Percentiles rank a stretch among this genome's conserved stretches.
Conservation (phyloP, 2,113 vertebrate species). For the Ellobius talpinus region DNA sequence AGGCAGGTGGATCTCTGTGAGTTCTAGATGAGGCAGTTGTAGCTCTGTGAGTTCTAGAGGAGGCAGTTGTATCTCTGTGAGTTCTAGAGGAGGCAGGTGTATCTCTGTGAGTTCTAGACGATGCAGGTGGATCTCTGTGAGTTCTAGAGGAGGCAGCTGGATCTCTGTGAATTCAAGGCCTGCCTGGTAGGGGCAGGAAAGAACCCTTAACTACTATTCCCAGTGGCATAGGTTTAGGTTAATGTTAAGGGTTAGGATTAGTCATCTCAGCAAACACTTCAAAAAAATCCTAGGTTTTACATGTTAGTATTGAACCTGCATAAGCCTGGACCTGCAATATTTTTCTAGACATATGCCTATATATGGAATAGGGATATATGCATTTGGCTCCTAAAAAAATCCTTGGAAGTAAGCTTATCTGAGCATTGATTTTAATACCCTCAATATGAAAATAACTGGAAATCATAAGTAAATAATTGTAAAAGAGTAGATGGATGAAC, state of each 20-base stretch:
- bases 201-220: neutral
- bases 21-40: no score
- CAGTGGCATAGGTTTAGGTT: neutral
- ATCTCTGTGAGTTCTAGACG: no score
- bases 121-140: no score
- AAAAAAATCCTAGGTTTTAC: neutral
- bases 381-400: constrained; percentile 11
- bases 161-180: neutral
- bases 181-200: neutral
- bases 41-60: no score
- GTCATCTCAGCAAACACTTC: neutral
- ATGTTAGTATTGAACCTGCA: neutral
- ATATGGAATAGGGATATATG: neutral
- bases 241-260: neutral
- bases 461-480: neutral
- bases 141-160: neutral
- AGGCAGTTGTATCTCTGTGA: no score
- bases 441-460: neutral
- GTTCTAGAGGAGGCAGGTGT: no score
- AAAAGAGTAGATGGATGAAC: neutral
- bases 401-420: neutral
- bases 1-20: no score
- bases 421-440: neutral
- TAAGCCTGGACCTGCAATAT: neutral
- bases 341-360: neutral